Percentiles rank a stretch among this genome's conserved stretches.
Conservation (phyloP, 2,113 vertebrate species). For the Carassius auratus region DNA sequence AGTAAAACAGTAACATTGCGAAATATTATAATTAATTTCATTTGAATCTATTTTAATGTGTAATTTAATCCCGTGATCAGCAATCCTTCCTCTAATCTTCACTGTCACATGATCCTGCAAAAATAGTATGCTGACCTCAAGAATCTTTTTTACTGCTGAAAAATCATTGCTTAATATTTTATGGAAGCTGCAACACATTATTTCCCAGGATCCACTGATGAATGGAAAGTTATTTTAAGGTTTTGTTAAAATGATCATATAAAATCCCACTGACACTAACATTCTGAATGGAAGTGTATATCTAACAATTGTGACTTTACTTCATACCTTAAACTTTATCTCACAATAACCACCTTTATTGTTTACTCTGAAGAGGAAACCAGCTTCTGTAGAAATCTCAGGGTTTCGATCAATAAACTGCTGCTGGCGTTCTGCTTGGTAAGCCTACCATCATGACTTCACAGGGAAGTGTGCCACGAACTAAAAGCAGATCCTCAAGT, state of each 20-base stretch:
- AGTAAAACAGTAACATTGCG: background rate
- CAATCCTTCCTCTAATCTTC: no score
- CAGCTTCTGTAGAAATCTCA: background rate
- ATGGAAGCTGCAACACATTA: no score
- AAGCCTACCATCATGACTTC: background rate
- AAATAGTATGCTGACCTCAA: no score
- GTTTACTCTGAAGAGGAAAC: background rate
- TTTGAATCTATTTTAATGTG: no score
- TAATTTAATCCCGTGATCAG: no score
- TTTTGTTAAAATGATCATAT: background rate
- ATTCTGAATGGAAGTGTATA: background rate
- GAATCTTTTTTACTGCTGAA: no score
- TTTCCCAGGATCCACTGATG: background rate
- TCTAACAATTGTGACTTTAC: background rate
- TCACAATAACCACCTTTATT: background rate
- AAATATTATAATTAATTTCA: background rate
- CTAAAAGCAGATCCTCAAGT: background rate
- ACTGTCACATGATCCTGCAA: no score
- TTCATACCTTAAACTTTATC: background rate
- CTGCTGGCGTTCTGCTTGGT: conserved; percentile 15
- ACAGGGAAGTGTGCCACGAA: background rate
- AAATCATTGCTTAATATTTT: no score
- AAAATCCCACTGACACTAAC: background rate
- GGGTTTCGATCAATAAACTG: conserved; percentile 5
- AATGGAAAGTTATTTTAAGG: background rate